phyloP scores from a whole-genome alignment of 2,113 vertebrate genomes.

The Hemiprocne comata region DNA sequence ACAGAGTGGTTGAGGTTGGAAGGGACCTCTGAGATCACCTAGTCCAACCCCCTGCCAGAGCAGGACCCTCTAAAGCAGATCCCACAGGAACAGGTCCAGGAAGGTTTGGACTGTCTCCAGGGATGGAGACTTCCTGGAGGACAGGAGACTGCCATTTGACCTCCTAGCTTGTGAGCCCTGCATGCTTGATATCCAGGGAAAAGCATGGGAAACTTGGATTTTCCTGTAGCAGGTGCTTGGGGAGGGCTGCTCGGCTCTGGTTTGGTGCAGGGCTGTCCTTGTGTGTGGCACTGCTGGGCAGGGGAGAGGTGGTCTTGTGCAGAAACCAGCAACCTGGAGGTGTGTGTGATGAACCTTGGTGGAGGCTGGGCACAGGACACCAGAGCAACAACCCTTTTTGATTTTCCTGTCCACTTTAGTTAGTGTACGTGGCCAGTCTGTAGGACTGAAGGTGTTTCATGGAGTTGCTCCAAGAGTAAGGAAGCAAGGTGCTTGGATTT shows the following conservation, averaged over 20 bases:
- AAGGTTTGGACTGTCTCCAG: too few relatives aligned
- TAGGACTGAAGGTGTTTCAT: not conserved
- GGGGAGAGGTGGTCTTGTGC: not conserved
- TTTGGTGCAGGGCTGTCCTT: too few relatives aligned
- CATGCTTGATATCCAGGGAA: not conserved
- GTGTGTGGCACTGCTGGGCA: not conserved
- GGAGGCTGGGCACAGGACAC: not conserved
- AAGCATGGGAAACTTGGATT: accelerated
- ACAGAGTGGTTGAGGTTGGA: too few relatives aligned
- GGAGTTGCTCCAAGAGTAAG: not conserved
- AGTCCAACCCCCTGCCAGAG: too few relatives aligned
- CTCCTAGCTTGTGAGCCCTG: not conserved
- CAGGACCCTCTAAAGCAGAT: too few relatives aligned
- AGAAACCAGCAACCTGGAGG: accelerated
- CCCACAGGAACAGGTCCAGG: too few relatives aligned
- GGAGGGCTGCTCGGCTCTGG: not conserved
- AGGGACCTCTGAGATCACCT: too few relatives aligned
- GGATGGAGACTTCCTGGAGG: not conserved
- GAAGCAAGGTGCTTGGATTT: not conserved
- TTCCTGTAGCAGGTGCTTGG: accelerated
- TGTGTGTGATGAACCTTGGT: accelerated
- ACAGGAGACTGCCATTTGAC: not conserved
- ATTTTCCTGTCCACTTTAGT: not conserved
- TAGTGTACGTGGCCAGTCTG: accelerated
- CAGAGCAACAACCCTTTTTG: accelerated